These are phyloP conservation scores for Ormyrus pomaceus DNA, from an alignment of 2,888 invertebrate genomes.

Conservation along the genomic window DNA sequence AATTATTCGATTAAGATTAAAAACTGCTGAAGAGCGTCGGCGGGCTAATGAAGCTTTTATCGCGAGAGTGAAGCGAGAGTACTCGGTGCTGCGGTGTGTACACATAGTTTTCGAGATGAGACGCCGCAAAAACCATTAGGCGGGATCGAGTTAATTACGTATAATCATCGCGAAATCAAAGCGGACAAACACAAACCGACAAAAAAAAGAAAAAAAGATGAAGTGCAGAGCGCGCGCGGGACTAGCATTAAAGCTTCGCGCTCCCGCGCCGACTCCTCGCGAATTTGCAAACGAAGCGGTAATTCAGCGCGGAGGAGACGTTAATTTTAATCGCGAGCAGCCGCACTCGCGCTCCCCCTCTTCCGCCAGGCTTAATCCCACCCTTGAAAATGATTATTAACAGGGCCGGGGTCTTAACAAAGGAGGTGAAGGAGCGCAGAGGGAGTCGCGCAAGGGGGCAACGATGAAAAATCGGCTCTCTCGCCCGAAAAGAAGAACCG, in stretches of 20 bases:
- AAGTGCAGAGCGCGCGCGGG: background rate
- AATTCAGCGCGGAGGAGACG: conserved; percentile 38
- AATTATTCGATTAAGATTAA: conserved; percentile 8
- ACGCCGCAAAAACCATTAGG: background rate
- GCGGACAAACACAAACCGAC: conserved; percentile 10
- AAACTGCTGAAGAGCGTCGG: background rate
- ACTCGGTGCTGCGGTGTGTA: no score
- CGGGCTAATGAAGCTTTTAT: no score
- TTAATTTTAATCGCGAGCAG: conserved; percentile 51
- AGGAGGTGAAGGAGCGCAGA: background rate
- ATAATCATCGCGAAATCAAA: conserved; percentile 4
- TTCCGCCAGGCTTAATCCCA: conserved; percentile 27
- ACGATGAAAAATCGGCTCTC: conserved; percentile 41
- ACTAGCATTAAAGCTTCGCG: conserved; percentile 31
- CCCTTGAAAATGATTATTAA: conserved; percentile 52
- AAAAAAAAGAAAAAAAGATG: no score
- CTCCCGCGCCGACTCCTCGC: background rate
- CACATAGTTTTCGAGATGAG: background rate
- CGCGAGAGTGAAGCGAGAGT: no score
- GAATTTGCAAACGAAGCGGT: conserved; percentile 38
- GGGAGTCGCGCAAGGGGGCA: background rate
- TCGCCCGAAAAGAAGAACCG: conserved; percentile 1
- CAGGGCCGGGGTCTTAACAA: conserved; percentile 25
- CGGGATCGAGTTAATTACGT: conserved; percentile 5
- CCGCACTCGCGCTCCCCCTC: background rate